phyloP scores from a whole-genome alignment of 1,140 invertebrate species.

The Heterodera carotae region DNA sequence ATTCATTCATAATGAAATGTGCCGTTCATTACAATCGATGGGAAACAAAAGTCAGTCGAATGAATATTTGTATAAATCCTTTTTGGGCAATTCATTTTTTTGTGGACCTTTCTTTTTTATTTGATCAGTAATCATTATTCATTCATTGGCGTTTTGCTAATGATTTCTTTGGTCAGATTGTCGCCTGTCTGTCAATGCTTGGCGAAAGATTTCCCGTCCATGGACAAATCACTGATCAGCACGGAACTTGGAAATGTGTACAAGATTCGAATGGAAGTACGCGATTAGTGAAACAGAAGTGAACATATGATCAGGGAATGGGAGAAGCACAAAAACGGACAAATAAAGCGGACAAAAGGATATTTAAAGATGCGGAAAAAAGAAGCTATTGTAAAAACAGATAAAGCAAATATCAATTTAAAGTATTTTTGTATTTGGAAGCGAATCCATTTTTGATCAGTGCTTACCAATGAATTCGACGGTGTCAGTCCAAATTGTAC shows the following conservation, averaged over 20 bases:
- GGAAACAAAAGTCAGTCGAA: constrained; percentile 25
- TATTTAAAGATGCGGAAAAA: too few species aligned
- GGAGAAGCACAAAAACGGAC: too few species aligned
- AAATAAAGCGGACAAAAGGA: too few species aligned
- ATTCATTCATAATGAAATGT: constrained; percentile 38
- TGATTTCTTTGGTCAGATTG: background rate
- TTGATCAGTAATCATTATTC: too few species aligned
- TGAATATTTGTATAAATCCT: too few species aligned
- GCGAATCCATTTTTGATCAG: too few species aligned
- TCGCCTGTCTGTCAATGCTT: constrained; percentile 31
- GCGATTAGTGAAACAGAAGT: constrained; percentile 3
- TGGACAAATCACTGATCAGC: constrained; percentile 24
- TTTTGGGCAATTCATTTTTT: too few species aligned
- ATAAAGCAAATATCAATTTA: too few species aligned
- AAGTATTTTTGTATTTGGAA: too few species aligned
- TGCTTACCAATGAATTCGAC: background rate
- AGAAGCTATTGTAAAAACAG: too few species aligned
- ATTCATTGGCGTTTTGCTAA: background rate
- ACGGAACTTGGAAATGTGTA: constrained; percentile 35
- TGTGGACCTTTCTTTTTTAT: too few species aligned
- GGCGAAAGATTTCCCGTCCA: constrained; percentile 26
- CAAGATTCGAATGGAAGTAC: constrained; percentile 25
- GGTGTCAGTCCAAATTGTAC: background rate
- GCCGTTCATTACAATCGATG: constrained; percentile 29
- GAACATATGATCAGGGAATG: too few species aligned